phyloP scores from a whole-genome alignment of 2,888 invertebrate species.

The Lasioglossum lativentre region DNA sequence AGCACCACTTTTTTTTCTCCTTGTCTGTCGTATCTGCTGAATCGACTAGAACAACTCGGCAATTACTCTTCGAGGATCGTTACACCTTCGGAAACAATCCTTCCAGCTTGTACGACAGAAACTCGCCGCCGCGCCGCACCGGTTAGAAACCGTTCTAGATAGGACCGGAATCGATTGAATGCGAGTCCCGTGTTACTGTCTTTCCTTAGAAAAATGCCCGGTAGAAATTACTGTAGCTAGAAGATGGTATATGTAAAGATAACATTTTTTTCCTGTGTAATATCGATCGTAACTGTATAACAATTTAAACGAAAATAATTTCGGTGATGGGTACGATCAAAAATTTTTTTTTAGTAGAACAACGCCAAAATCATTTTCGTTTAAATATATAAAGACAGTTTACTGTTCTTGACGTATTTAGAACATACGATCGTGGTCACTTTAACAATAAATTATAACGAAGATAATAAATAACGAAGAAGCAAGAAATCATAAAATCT shows the following conservation, averaged over 20 bases:
- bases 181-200: not conserved
- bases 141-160: conserved; percentile 17
- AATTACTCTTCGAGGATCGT: conserved; percentile 82
- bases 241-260: too few species aligned
- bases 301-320: too few species aligned
- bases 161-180: conserved; percentile 13
- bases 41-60: conserved; percentile 80
- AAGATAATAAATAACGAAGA: too few species aligned
- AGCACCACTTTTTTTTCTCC: conserved; percentile 52
- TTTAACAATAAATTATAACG: too few species aligned
- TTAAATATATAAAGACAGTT: too few species aligned
- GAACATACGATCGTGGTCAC: too few species aligned
- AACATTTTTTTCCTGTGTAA: too few species aligned
- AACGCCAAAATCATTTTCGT: too few species aligned
- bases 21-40: conserved; percentile 77
- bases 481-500: not conserved
- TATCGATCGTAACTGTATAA: too few species aligned
- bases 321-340: too few species aligned
- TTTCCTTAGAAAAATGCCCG: not conserved
- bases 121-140: not conserved
- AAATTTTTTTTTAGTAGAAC: too few species aligned
- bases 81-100: conserved; percentile 80
- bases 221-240: not conserved
- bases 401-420: too few species aligned
- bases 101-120: conserved; percentile 58